A percentile compares a stretch with the other conserved stretches of the same genome.
These are phyloP conservation scores for Climacteris rufus DNA, from an alignment of 2,113 vertebrate genomes.

Conservation along the genomic window DNA sequence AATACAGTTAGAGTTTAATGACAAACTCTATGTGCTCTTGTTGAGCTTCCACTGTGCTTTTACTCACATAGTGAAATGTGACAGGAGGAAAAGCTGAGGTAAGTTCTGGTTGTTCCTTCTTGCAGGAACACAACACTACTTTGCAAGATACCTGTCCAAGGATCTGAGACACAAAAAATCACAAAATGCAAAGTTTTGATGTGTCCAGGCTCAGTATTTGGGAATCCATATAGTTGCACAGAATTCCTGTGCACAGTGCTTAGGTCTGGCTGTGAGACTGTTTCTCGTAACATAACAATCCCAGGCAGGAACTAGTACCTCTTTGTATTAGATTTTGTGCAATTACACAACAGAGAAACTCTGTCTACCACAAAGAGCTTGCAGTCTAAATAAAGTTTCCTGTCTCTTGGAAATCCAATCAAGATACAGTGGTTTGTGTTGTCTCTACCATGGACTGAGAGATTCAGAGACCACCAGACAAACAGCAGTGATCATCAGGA, in stretches of 20 bases:
- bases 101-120: not conserved
- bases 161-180: not conserved
- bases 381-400: not conserved
- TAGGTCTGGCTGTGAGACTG: not conserved
- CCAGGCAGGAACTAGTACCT: not conserved
- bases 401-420: not conserved
- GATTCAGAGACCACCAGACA: not conserved
- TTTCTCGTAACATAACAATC: not conserved
- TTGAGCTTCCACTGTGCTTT: not conserved
- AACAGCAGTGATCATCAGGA: not conserved
- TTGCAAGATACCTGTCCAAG: not conserved
- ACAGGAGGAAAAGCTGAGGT: not conserved
- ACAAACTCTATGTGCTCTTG: not conserved
- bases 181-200: not conserved
- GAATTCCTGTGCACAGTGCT: not conserved
- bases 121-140: not conserved
- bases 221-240: not conserved
- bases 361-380: not conserved
- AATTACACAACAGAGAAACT: not conserved
- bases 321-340: not conserved
- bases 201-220: not conserved
- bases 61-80: not conserved
- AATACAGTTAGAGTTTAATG: not conserved
- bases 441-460: not conserved
- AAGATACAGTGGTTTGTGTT: not conserved